Base-by-base conservation (phyloP, 2,888 invertebrate genomes). In the Hetaerina titia region DNA sequence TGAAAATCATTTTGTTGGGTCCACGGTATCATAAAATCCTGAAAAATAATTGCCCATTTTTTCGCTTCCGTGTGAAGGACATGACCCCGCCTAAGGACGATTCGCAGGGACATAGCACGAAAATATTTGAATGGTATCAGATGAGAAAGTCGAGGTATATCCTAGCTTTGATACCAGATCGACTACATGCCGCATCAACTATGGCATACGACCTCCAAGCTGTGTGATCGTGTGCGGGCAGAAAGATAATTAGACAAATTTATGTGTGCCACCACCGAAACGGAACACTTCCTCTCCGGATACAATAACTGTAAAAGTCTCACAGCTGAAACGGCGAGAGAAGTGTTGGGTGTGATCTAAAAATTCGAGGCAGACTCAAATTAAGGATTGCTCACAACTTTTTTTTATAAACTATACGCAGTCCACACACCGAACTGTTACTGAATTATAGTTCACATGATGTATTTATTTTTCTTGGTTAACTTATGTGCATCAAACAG, bases 211-310 rank as follows among this genome's bases (percentile, higher is more conserved):
- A 81, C 81, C 81, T 31, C 31, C 81, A n/a, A 81, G 31, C 31
- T 31, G 25, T 25, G 25, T 19, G 74, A 74, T 25, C 74, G 25
- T 31, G 81, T 11, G 81, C 25, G 81, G 81, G 81, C 81, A 81
- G 13, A 25, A 81, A 81, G 81, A 31, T 81, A 81, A 81, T 81
- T 25, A 81, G 81, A 2, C 5, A 31, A 81, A 31, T 11, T 31
- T 69, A 69, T 81, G 81, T 31, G 81, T 31, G 81, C 81, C 25
- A 81, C 13, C 81, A 25, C 81, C 81, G 81, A 81, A 81, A 81
- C 81, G 81, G 81, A 81, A 81, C 81, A 31, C 81, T 81, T 81
- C 81, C 81, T 81, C 81, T n/a, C 31, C 81, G 25, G 25, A 13
- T 11, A 31, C 81, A 22, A 31, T 81, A 81, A 31, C 81, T 31